Evolutionary conservation across 64 coral and sea anemone genomes (phyloP).

Genomic region (Actinia tenebrosa): DNA sequence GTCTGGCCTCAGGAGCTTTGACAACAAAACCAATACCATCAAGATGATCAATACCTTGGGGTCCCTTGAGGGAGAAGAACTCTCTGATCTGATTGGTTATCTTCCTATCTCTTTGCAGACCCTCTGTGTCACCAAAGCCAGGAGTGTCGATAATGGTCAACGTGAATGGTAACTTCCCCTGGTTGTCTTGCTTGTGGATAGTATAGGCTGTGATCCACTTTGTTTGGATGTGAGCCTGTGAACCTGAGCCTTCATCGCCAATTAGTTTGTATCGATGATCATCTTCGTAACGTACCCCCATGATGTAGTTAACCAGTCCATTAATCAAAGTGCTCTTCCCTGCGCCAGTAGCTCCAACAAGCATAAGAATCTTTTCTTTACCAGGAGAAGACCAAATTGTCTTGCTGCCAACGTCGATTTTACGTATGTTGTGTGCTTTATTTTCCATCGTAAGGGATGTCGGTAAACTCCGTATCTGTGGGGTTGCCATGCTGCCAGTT

Average conservation of each 20-base stretch:
- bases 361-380: not conserved
- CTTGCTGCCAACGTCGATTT: not conserved
- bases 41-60: conserved; percentile 26
- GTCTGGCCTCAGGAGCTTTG: not conserved
- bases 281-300: conserved; percentile 27
- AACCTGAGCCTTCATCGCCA: not conserved
- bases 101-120: conserved; percentile 10
- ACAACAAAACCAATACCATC: conserved; percentile 45
- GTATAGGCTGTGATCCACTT: conserved; percentile 37
- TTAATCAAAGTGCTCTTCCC: conserved; percentile 43
- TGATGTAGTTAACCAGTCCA: conserved; percentile 31
- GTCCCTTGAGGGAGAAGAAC: conserved; percentile 13
- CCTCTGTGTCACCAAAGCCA: conserved; percentile 21
- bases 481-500: not conserved
- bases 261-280: conserved; percentile 17
- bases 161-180: not conserved
- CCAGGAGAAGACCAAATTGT: not conserved
- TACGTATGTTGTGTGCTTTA: not conserved
- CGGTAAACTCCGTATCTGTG: not conserved
- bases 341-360: conserved; percentile 21
- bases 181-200: not conserved
- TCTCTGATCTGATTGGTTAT: conserved; percentile 33
- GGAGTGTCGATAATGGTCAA: conserved; percentile 41
- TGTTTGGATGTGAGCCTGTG: conserved; percentile 15
- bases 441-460: not conserved